These are phyloP conservation scores for Dicaeum eximium DNA, from an alignment of 2,113 vertebrate species.

Conservation along the genomic window DNA sequence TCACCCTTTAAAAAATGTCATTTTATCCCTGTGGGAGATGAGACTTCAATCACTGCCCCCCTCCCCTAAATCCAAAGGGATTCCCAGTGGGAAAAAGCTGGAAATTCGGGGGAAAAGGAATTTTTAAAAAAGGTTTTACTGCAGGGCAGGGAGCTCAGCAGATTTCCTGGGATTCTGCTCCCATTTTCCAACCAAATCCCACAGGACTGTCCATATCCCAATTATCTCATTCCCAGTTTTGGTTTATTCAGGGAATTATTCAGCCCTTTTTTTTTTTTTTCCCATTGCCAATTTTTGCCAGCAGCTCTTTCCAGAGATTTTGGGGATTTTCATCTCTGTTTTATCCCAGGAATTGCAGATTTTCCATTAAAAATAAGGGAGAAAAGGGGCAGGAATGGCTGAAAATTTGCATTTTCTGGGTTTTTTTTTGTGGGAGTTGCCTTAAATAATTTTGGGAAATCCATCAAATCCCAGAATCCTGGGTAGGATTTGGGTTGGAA, in stretches of 20 bases:
- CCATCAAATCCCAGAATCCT: background rate
- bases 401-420: background rate
- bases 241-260: background rate
- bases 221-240: no score
- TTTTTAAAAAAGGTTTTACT: background rate
- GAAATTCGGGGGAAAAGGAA: background rate
- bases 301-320: background rate
- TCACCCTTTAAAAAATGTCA: background rate
- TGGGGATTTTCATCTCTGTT: background rate
- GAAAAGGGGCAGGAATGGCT: background rate
- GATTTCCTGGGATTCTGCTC: no score
- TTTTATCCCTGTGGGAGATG: background rate
- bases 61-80: background rate
- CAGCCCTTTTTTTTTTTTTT: background rate
- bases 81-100: background rate
- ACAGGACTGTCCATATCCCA: no score
- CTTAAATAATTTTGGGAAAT: background rate
- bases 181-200: no score
- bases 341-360: background rate
- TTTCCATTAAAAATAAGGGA: background rate
- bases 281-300: background rate
- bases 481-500: background rate
- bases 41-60: accelerated
- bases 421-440: background rate
- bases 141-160: no score